These are phyloP conservation scores for Meles meles DNA, from an alignment of 2,113 vertebrate species.

Conservation along the genomic window DNA sequence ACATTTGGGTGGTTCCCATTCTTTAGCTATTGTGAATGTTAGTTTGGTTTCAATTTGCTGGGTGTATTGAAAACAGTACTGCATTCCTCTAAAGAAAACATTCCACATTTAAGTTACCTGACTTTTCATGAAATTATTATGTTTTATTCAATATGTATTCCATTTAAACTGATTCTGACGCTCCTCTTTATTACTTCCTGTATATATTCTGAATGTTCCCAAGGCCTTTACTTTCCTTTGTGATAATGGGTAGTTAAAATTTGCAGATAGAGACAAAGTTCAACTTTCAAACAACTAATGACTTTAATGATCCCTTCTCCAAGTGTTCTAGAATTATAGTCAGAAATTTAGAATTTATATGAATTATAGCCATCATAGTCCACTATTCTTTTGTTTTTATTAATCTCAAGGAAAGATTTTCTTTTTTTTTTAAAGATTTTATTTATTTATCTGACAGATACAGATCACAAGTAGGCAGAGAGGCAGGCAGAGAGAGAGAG, in stretches of 20 bases:
- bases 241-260: slow-evolving; percentile 19
- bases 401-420: neutral
- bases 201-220: neutral
- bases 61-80: neutral
- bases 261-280: neutral
- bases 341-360: slow-evolving; percentile 17
- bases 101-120: neutral
- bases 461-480: too few species aligned
- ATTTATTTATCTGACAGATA: too few species aligned
- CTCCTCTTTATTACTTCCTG: neutral
- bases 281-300: neutral
- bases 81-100: neutral
- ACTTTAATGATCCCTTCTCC: neutral
- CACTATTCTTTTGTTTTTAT: neutral
- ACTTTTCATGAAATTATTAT: neutral
- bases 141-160: neutral
- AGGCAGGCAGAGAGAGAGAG: too few species aligned
- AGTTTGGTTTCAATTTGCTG: slow-evolving; percentile 1
- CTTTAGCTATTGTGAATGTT: neutral
- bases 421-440: neutral
- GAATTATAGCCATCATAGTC: neutral
- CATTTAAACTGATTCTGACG: neutral
- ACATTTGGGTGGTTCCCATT: neutral
- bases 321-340: neutral
- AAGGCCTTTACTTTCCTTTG: neutral